These are phyloP conservation scores for Fulmarus glacialis DNA, from an alignment of 2,113 vertebrate species.

Conservation along the genomic window DNA sequence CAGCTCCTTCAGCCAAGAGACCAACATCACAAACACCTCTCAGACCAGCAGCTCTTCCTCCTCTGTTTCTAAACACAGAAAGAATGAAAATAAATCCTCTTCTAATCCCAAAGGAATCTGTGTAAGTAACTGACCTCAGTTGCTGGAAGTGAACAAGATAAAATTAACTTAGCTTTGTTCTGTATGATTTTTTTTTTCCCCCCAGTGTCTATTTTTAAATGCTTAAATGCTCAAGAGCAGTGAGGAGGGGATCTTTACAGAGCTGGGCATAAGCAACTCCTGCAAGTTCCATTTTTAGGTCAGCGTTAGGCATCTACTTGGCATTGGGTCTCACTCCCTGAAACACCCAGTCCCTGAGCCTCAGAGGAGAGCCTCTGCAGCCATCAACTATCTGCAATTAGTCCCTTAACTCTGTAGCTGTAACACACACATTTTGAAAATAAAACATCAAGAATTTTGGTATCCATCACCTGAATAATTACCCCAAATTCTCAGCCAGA, in stretches of 20 bases:
- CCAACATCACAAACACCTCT: conserved; percentile 26
- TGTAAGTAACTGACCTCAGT: conserved; percentile 70
- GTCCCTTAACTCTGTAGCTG: background rate
- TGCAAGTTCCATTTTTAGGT: background rate
- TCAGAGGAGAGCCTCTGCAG: background rate
- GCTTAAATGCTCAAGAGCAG: background rate
- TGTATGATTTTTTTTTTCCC: background rate
- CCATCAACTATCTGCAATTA: background rate
- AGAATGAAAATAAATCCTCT: conserved; percentile 84
- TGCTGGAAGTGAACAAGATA: background rate
- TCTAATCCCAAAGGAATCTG: conserved; percentile 81
- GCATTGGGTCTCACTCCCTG: background rate
- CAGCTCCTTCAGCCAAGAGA: conserved; percentile 82
- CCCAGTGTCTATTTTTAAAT: background rate
- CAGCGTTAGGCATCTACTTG: background rate
- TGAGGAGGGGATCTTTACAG: background rate
- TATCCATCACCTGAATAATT: background rate
- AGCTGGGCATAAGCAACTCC: background rate
- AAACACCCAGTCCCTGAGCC: background rate
- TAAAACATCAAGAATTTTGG: background rate
- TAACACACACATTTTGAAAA: background rate
- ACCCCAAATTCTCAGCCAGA: background rate
- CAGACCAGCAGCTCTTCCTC: conserved; percentile 69
- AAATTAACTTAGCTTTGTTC: background rate
- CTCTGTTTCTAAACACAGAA: conserved; percentile 82